Base-by-base conservation (phyloP, 2,888 invertebrate species). In the Lymantria monacha region DNA sequence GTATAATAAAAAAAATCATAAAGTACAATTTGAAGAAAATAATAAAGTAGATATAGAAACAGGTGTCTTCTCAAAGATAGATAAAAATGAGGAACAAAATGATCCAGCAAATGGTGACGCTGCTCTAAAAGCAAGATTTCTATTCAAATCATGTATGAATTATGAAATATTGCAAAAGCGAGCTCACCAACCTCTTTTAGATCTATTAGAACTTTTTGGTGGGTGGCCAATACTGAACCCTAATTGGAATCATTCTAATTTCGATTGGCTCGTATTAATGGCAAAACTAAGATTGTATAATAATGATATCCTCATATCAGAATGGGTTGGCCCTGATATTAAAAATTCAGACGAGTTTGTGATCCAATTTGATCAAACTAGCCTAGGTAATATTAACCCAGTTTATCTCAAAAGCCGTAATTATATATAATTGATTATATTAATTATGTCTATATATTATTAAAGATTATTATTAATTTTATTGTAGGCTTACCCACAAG, bases 271-370 rank as follows among this genome's bases (percentile, higher is more conserved):
- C 42, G 93, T 92, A 72, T 84, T 96, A 54, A 93, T 96, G 76
- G 96, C 96, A 0, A 93, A 94, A 55, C 75, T 97, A 12, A 92
- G 96, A 49, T 89, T 96, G 31, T 96, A 94, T 74, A 97, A 97
- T 81, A 97, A 97, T 72, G 96, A 97, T 59, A 95, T 97, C 52
- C 88, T 98, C 0, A 93, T 98, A 61, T 95, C 97, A 0, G 95
- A 96, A 76, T 96, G 96, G 95, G 96, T 98, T 40, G 97, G 97
- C 10, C 96, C 98, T 0, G 98, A 99, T 78, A 97, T 98, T 51
- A 97, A 97, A 78, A 97, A 98, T 81, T 97, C 98, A 7, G 95
- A 97, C 70, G 94, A 96, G 72, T 97, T 97, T 81, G 94, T 98
- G 8, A 95, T 98, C 55, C 93, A 97, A 92, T 94, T 98, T 69